Evolutionary conservation across 2,888 invertebrate species (phyloP).

Genomic region (Corythucha ciliata): DNA sequence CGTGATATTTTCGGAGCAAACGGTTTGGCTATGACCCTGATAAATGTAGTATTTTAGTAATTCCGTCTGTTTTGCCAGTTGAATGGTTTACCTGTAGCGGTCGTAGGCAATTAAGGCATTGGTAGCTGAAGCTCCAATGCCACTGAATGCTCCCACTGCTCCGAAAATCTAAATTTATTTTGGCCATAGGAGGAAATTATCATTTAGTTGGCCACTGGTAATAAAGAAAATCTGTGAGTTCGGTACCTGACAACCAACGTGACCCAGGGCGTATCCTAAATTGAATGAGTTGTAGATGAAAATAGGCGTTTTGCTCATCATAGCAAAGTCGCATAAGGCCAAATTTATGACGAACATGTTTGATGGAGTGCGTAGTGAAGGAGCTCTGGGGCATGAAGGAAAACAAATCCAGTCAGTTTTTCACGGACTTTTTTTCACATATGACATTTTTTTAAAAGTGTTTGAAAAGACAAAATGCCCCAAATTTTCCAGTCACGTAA

Average conservation of each 20-base stretch:
- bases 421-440: no score
- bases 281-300: slow-evolving; percentile 77
- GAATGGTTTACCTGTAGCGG: slow-evolving; percentile 49
- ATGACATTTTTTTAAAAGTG: no score
- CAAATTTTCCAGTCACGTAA: no score
- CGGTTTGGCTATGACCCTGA: slow-evolving; percentile 68
- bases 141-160: slow-evolving; percentile 65
- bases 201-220: neutral
- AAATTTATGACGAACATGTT: slow-evolving; percentile 76
- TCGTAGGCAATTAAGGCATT: slow-evolving; percentile 82
- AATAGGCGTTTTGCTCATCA: slow-evolving; percentile 79
- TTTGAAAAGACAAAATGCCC: no score
- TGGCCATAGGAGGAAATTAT: no score
- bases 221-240: neutral
- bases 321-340: slow-evolving; percentile 72
- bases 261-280: slow-evolving; percentile 64
- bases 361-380: slow-evolving; percentile 65
- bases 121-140: slow-evolving; percentile 68
- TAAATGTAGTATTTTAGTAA: slow-evolving; percentile 38
- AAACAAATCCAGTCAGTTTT: no score
- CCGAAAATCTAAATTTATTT: slow-evolving; percentile 59
- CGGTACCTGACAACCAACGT: slow-evolving; percentile 55
- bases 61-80: neutral
- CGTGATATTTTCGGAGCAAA: slow-evolving; percentile 70
- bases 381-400: no score